phyloP scores from a whole-genome alignment of 2,888 invertebrate genomes.

The Hemistola chrysoprasaria region DNA sequence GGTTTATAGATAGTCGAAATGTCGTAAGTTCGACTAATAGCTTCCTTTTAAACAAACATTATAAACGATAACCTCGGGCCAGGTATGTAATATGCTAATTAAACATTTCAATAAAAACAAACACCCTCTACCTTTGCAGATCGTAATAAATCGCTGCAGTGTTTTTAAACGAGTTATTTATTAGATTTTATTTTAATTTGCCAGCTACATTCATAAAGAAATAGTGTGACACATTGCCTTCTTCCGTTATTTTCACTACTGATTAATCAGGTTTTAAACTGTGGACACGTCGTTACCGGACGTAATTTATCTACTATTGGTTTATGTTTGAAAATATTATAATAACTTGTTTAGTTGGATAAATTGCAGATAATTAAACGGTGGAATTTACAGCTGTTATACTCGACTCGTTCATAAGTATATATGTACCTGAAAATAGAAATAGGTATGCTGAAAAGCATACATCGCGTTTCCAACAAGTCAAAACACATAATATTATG shows the following conservation, averaged over 20 bases:
- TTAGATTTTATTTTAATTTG: conserved; percentile 24
- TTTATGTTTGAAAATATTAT: too few species aligned
- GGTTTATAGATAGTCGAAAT: not conserved
- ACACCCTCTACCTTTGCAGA: conserved; percentile 4
- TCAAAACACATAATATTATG: too few species aligned
- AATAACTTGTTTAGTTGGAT: too few species aligned
- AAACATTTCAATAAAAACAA: conserved; percentile 5
- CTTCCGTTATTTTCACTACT: conserved; percentile 25
- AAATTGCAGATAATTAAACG: too few species aligned
- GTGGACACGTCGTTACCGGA: conserved; percentile 16
- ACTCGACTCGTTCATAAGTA: too few species aligned
- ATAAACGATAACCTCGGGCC: not conserved
- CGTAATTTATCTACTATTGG: conserved; percentile 7
- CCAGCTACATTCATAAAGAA: conserved; percentile 18
- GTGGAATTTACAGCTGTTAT: too few species aligned
- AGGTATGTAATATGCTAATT: conserved; percentile 10
- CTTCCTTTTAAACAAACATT: not conserved
- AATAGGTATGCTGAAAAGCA: too few species aligned
- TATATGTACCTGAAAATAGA: too few species aligned
- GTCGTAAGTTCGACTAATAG: not conserved
- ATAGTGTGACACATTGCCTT: conserved; percentile 31
- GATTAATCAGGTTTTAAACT: conserved; percentile 20
- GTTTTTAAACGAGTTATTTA: conserved; percentile 22
- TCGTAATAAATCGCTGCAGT: conserved; percentile 12
- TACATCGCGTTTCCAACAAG: too few species aligned